Evolutionary conservation across 2,113 vertebrate genomes (phyloP), one percentile per base, ranked within the genome.

Genomic region (Eretmodus cyanostictus): DNA sequence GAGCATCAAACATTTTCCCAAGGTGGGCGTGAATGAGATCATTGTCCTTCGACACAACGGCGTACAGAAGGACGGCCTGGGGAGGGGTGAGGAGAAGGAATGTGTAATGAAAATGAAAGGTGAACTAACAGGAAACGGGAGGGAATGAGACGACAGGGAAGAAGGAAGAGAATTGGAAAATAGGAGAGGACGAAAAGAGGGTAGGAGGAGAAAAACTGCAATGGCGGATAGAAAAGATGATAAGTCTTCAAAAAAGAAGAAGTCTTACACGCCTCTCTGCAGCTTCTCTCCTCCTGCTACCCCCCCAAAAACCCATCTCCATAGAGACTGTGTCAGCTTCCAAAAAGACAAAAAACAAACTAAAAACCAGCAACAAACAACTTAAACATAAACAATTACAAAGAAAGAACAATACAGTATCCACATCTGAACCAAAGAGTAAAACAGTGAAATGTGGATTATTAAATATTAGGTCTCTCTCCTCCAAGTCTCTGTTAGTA

Each of bases 1-100:
- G 87, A 86, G 91, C 82, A 88, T 87, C 88, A 91, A 86, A 85
- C 89, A 89, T 93, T 93, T 92, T 92, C 82, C 83, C 88, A 89
- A 89, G 71, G 83, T 89, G 36, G 12, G 38, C 38, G 9, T 86
- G 73, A 88, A 94, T 90, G 83, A 95, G 87, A 92, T 92, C 89
- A 91, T 93, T 93, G 91, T 93, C 89, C 92, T 94, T 89, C 34
- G 42, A 9, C 16, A 24, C 76, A 40, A 61, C 27, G 6, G 45
- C 8, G 12, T 47, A 79, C 53, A 49, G 73, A 42, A 87, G 81
- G 55, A 78, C 9, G 5, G 7, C 38, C 36, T 47, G 36, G 7
- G 16, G 29, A 12, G 38, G 71, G 7, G 7, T 22, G 9, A 3
- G 29, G 13, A 17, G 8, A 34, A 45, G 34, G 8, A 27, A 38